Conservation (phyloP, 2,888 invertebrate genomes). For the Esperia sulphurella region DNA sequence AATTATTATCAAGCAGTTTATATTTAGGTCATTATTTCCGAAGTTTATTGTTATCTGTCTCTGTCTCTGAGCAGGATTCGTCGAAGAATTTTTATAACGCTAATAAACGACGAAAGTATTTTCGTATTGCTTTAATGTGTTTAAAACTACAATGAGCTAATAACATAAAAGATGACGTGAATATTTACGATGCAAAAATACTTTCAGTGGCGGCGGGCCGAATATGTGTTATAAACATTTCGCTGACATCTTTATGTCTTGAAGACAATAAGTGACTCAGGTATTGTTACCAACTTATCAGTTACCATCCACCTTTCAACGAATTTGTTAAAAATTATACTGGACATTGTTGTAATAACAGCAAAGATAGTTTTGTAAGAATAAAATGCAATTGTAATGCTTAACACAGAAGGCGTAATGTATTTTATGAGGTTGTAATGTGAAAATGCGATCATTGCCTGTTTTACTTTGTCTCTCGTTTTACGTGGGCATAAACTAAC, state of each 20-base stretch:
- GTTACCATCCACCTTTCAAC: background rate
- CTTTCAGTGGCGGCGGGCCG: conserved; percentile 17
- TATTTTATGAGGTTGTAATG: conserved; percentile 26
- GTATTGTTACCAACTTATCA: background rate
- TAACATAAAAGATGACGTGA: background rate
- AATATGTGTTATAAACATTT: conserved; percentile 38
- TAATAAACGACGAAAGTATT: background rate
- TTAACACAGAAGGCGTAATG: conserved; percentile 20
- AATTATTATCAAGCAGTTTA: too few species aligned
- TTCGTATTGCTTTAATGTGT: background rate
- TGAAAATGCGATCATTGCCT: conserved; percentile 21
- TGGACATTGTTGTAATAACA: background rate
- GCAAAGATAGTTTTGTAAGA: background rate
- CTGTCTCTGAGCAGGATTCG: too few species aligned
- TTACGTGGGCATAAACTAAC: conserved; percentile 1
- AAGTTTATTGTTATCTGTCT: too few species aligned
- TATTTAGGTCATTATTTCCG: too few species aligned
- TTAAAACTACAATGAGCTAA: background rate
- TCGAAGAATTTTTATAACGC: too few species aligned
- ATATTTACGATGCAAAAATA: conserved; percentile 11
- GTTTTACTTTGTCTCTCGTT: conserved; percentile 4
- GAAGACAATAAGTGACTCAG: conserved; percentile 49
- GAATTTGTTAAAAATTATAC: background rate
- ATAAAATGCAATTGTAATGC: background rate
- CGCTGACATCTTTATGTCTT: conserved; percentile 47